Base-by-base conservation (phyloP, 2,888 invertebrate genomes). In the Yponomeuta plumbellus region DNA sequence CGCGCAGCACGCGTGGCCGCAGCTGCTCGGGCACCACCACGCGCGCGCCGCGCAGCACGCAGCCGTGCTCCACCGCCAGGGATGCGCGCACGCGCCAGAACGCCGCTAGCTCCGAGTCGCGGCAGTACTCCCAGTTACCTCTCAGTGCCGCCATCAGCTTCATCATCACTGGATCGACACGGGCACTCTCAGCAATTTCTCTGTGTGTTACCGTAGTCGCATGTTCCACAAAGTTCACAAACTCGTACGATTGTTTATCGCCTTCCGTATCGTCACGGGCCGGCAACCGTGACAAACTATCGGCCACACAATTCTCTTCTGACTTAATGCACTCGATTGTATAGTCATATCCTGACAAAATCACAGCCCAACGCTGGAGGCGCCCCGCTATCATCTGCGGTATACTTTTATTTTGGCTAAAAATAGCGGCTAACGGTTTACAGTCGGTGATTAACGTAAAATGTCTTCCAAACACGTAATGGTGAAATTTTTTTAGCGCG, bases 341-440 rank as follows among this genome's bases (percentile, higher is more conserved):
- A n/a, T n/a, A n/a, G n/a, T n/a, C n/a, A n/a, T n/a, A n/a, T n/a
- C n/a, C n/a, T n/a, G n/a, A n/a, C n/a, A n/a, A n/a, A 23, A 65
- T 52, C 11, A 65, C 56, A 44, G 65, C 40, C 65, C 65, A 65
- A 3, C 65, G 56, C 57, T 65, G 65, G 11, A 65, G 65, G 10
- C 65, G 21, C 23, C 65, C 34, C n/a, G 65, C 65, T 13, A 34
- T 34, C 65, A 56, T 65, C 17, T 23, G 22, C 17, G 65, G 52
- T 11, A 44, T 56, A 56, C 56, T n/a, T 11, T 13, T 34, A 8
- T 61, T 61, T 34, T 13, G 34, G 13, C 65, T 22, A 39, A 64
- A 64, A 20, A 64, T 44, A 20, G 64, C 11, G 2, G 21, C 40
- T 44, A 64, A 21, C 10, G 64, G 44, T 21, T 64, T 64, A 21